phyloP scores from a whole-genome alignment of 2,888 invertebrate species.

The Anthophora plumipes region DNA sequence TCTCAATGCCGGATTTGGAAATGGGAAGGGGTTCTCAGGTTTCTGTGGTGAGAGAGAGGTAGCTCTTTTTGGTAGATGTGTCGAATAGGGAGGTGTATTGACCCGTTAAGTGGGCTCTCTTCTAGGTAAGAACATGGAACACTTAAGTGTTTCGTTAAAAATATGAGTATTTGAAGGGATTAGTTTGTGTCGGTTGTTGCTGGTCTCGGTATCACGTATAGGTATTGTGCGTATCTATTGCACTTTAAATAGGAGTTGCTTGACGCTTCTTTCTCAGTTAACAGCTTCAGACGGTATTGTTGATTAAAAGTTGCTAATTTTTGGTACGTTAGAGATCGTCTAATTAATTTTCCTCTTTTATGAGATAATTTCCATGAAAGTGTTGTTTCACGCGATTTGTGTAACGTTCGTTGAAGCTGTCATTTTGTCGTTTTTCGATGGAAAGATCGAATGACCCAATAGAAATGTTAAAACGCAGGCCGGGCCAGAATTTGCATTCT shows the following conservation, averaged over 20 bases:
- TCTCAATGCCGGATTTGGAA: constrained; percentile 72
- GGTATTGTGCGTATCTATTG: too few relatives aligned
- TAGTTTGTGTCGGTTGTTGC: too few relatives aligned
- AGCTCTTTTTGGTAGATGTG: not conserved
- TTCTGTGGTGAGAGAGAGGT: not conserved
- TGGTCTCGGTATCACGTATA: too few relatives aligned
- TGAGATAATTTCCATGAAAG: not conserved
- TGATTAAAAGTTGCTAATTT: not conserved
- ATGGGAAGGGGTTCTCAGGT: constrained; percentile 29
- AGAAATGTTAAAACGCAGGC: not conserved
- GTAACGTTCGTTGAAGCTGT: not conserved
- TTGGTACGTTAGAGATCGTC: not conserved
- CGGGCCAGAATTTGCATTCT: not conserved
- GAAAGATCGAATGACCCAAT: not conserved
- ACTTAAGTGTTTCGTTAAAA: too few relatives aligned
- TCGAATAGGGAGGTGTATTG: not conserved
- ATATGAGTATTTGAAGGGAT: too few relatives aligned
- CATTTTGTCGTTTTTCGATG: not conserved
- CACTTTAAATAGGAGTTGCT: too few relatives aligned
- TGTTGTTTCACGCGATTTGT: not conserved
- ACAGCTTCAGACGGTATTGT: too few relatives aligned
- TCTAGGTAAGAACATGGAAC: too few relatives aligned
- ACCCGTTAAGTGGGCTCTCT: not conserved
- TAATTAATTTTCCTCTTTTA: too few relatives aligned
- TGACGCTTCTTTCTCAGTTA: too few relatives aligned